Conservation (phyloP, 1,140 invertebrate genomes). For the Drosophila erecta region DNA sequence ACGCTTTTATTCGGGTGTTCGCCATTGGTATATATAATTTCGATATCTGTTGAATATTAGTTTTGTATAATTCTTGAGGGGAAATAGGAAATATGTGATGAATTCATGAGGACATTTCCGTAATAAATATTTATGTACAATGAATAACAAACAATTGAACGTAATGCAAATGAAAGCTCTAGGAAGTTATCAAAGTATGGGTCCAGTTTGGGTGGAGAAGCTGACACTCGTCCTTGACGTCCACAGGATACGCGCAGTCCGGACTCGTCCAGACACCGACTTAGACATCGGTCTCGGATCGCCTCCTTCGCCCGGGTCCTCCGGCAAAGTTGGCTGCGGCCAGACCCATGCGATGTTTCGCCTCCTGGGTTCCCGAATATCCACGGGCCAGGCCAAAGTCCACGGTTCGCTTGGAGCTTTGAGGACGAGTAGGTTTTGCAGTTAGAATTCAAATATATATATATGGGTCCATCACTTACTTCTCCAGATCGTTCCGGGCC, state of each 20-base stretch:
- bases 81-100: conserved; percentile 10
- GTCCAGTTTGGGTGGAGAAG: conserved; percentile 33
- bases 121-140: conserved; percentile 67
- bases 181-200: conserved; percentile 13
- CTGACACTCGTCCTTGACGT: conserved; percentile 31
- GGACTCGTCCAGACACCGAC: neutral
- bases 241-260: conserved; percentile 15
- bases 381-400: conserved; percentile 93
- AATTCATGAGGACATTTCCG: conserved; percentile 24
- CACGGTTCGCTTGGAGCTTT: conserved; percentile 91
- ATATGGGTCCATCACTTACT: conserved; percentile 85
- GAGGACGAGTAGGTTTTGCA: neutral
- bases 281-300: conserved; percentile 86
- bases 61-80: conserved; percentile 28
- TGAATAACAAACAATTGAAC: conserved; percentile 48
- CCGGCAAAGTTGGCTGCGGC: conserved; percentile 94
- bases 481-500: conserved; percentile 86
- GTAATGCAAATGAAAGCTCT: conserved; percentile 26
- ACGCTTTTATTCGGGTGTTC: conserved; percentile 53
- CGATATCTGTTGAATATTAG: conserved; percentile 37
- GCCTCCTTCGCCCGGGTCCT: conserved; percentile 93
- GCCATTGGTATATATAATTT: conserved; percentile 37
- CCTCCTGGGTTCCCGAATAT: conserved; percentile 94
- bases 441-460: too few species aligned
- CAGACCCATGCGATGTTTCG: conserved; percentile 95